Evolutionary conservation across 2,888 invertebrate genomes (phyloP), one percentile per base, ranked within the genome.

Genomic region (Dascillus cervinus): DNA sequence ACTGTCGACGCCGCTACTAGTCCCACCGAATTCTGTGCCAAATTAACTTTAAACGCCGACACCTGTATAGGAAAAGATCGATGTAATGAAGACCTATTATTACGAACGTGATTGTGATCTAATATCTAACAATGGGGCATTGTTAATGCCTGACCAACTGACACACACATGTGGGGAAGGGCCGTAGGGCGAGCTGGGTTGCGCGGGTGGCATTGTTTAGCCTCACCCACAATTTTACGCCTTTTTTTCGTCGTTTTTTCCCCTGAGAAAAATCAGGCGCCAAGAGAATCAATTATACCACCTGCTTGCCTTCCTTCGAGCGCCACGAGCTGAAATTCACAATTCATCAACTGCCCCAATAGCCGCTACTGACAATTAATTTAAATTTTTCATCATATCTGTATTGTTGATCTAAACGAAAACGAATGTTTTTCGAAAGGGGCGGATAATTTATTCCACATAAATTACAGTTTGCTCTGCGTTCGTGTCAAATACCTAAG

Each of bases 271-370:
- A 37, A 38, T 39, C 44, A 30, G 45, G 47, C 45, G 47, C 46
- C 47, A 44, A 43, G 39, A n/a, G n/a, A 41, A 39, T 46, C 46
- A 44, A 44, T 49, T 47, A 47, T n/a, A 42, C 46, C 49, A 47
- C 44, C 49, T 47, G 47, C 46, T 41, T 41, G 35, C 28, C 37
- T 25, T 23, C 33, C 32, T 17, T 15, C 22, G 25, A 32, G 37
- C 33, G 32, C 46, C 44, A 44, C 46, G 41, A 38, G 35, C 37
- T 37, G 41, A 42, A 43, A 40, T 31, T 33, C 39, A 45, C 43
- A 34, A 44, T 41, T 46, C 37, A 41, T 45, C 41, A 34, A 39
- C 29, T 26, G 23, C n/a, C 31, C 30, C 37, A 32, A 40, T 35
- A 31, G 39, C n/a, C n/a, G 39, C 41, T 40, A 39, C 45, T 49